Evolutionary conservation across 2,888 invertebrate species (phyloP).

Genomic region (Caenorhabditis virilis): DNA sequence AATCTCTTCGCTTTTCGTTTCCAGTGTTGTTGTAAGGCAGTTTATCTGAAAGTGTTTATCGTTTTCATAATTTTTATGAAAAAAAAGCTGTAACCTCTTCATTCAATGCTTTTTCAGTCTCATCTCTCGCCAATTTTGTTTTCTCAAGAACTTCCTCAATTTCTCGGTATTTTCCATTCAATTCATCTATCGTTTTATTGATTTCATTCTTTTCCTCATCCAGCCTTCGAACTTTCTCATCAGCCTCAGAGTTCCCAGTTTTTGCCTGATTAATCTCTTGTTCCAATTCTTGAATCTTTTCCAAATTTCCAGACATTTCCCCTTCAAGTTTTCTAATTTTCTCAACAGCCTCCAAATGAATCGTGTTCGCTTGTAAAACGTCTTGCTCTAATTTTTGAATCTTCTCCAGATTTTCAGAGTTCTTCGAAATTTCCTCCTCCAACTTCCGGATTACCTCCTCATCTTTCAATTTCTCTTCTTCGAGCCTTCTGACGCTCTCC

Average conservation of each 20-base stretch:
- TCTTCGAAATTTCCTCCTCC: constrained; percentile 5
- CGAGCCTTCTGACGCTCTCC: constrained; percentile 1
- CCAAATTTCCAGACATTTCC: too few relatives aligned
- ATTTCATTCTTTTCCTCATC: background rate
- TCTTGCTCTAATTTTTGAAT: background rate
- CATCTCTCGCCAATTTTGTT: constrained; percentile 7
- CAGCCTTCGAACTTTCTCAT: background rate
- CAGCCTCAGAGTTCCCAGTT: background rate
- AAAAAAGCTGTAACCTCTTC: constrained; percentile 14
- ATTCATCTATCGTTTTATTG: background rate
- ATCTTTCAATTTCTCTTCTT: constrained; percentile 11
- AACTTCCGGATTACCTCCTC: constrained; percentile 13
- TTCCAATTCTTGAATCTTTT: background rate
- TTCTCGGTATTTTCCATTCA: background rate
- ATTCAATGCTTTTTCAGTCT: constrained; percentile 12
- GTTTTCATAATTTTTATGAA: background rate
- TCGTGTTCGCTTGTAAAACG: too few relatives aligned
- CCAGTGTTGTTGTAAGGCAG: constrained; percentile 7
- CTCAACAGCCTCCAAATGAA: too few relatives aligned
- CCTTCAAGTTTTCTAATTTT: background rate
- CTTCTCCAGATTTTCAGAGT: background rate
- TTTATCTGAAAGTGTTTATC: constrained; percentile 13
- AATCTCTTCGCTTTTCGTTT: constrained; percentile 20
- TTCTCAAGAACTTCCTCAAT: constrained; percentile 2
- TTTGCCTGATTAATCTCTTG: background rate